Base-by-base conservation (phyloP, 2,113 vertebrate species). In the Alligator mississippiensis region DNA sequence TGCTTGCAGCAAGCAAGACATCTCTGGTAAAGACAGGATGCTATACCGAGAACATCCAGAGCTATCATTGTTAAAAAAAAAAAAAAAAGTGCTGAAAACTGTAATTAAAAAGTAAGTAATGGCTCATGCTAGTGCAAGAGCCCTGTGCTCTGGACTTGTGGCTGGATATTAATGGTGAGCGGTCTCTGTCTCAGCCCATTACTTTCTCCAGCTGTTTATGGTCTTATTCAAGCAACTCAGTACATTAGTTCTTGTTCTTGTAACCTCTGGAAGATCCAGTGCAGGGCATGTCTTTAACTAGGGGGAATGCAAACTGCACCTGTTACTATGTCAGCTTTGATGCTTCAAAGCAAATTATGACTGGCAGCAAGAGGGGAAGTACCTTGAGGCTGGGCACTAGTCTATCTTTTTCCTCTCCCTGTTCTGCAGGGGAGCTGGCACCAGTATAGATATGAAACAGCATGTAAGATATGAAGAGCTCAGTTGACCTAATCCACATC, bases 301-400 rank as follows among this genome's bases (percentile, higher is more conserved):
- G n/a, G n/a, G 83, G 94, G 94, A 94, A 90, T 95, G 95, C 94
- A 97, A 96, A 94, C 85, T 91, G 88, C 89, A 84, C 28, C 94
- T 91, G 94, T 94, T 91, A 61, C 81, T 80, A 13, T 80, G 90
- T 90, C 95, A 94, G 86, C 90, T 57, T 88, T 78, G 14, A 90
- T 77, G 90, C 92, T 72, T 22, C 12, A 61, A 72, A 68, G 58
- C 47, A 34, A 88, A 89, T 75, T 93, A 90, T 89, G 96, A 90
- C 96, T 97, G 82, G 88, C 54, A 47, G 88, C 54, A 47, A 82
- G 70, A 87, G 66, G 81, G 66, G 61, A 61, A 80, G 61, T 87
- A 80, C 30, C 64, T 55, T 80, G 58, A 80, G 72, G 89, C 92
- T 85, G 75, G 84, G 80, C 63, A 86, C 84, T 70, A 1, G 1